Base-by-base conservation (phyloP, 2,888 invertebrate genomes). In the Eupithecia inturbata region DNA sequence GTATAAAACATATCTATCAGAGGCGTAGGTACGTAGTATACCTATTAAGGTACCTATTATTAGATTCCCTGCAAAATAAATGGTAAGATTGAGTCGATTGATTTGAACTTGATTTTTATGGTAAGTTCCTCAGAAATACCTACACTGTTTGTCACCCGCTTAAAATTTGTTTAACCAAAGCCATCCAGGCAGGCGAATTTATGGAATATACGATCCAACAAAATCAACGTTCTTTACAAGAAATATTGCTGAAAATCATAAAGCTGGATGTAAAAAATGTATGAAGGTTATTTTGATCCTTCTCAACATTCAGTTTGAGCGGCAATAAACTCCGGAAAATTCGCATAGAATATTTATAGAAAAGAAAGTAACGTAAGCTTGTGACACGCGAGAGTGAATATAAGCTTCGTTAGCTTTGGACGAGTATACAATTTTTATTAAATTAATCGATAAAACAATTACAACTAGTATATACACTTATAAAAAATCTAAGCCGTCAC, bases 321-420 rank as follows among this genome's bases (percentile, higher is more conserved):
- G 16, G 22, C 39, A 39, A 66, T n/a, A 68, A 68, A 68, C 62
- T 72, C 36, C 22, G 26, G 36, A 63, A 63, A 62, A 36, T 41
- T 62, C 69, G 60, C 45, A 60, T 67, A 60, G 39, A 69, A 73
- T 73, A 73, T 73, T 73, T 57, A 69, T 68, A 69, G 64, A 63
- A 68, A 72, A 53, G 26, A 72, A 67, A 72, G 22, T 66, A 14
- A 66, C 14, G 39, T 66, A 39, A 57, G 64, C 19, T n/a, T 19
- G 66, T 66, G 16, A 62, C 62, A 66, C 26, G 41, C 66, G 16
- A 39, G 36, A 10, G 26, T 6, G 14, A 26, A 26, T 26, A 12
- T 26, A 10, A 22, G 10, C n/a, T 22, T 53, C 22, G 3, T 53
- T 57, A 57, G 14, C 14, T 57, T 26, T 53, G 12, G 22, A 5